Base-by-base conservation (phyloP, 2,113 vertebrate genomes). In the Platichthys flesus region DNA sequence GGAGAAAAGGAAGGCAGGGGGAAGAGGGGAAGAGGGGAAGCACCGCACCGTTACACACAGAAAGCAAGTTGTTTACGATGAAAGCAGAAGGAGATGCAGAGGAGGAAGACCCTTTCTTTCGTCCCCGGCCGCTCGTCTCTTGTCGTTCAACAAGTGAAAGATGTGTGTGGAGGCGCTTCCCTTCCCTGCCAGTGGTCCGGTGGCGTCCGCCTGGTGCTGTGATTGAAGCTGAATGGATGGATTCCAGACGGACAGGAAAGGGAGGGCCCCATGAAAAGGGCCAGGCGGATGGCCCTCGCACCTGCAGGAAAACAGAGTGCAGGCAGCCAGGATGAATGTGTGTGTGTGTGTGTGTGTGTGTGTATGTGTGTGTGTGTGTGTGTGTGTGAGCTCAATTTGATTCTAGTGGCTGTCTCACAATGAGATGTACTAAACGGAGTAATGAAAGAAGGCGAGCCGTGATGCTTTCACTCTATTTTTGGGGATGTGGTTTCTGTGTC, bases 171-270 rank as follows among this genome's bases (percentile, higher is more conserved):
- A 95, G 95, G 94, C 94, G 95, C 90, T 86, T 90, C 84, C 85
- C 94, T 96, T 96, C 95, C 95, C 95, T 79, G 73, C 83, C 88
- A 94, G 94, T 90, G 89, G 91, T 92, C 93, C 94, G 91, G 95
- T 85, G 93, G 95, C 95, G 95, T 96, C 94, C 95, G 95, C 95
- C 95, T 94, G 93, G 88, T 58, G 94, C 91, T 81, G 95, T 89
- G 93, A 89, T 91, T 86, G 93, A 93, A 93, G 95, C 95, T 97
- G 96, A 98, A 95, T 93, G 83, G 93, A 95, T 94, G 94, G 95
- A 69, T 96, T 90, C 85, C 89, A 93, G 87, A 91, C 94, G 93
- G 90, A 95, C 96, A 96, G 96, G 97, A 97, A 97, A 95, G 93
- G 93, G 68, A 95, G 94, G 92, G 76, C 2, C 69, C 26, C 77